These are phyloP conservation scores for Druon quercuslanigerum DNA, from an alignment of 1,140 invertebrate genomes.

Conservation along the genomic window DNA sequence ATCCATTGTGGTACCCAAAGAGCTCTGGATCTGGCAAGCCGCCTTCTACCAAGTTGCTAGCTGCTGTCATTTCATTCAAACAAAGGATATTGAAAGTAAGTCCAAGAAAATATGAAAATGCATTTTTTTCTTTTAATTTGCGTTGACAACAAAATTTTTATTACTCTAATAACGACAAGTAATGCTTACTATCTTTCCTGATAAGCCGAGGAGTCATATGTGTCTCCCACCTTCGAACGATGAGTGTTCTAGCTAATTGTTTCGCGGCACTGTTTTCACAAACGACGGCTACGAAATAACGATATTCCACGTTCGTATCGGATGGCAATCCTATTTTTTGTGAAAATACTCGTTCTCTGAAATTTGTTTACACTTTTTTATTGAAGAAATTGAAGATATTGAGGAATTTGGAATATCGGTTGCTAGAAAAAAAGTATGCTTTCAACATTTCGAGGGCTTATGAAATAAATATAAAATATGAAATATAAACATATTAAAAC, in stretches of 20 bases:
- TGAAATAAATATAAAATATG: no score
- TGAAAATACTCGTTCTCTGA: conserved; percentile 64
- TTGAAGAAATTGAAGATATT: no score
- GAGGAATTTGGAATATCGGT: conserved; percentile 42
- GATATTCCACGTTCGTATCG: conserved; percentile 82
- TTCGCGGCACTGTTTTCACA: conserved; percentile 74
- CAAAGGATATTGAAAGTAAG: no score
- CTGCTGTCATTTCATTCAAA: conserved; percentile 53
- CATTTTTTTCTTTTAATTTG: neutral
- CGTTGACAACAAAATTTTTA: no score
- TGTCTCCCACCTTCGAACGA: conserved; percentile 90
- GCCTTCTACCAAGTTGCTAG: conserved; percentile 63
- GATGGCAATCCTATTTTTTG: conserved; percentile 77
- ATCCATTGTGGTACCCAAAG: conserved; percentile 82
- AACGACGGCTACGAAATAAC: conserved; percentile 83
- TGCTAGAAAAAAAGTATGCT: no score
- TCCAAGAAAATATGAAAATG: conserved; percentile 5
- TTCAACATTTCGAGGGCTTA: no score
- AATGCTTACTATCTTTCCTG: conserved; percentile 69
- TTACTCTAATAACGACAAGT: neutral
- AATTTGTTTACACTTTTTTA: conserved; percentile 31
- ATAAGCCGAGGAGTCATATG: conserved; percentile 83
- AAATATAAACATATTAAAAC: no score
- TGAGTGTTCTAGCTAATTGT: conserved; percentile 76
- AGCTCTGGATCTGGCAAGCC: conserved; percentile 72